Base-by-base conservation (phyloP, 2,888 invertebrate genomes). In the Pammene aurita region DNA sequence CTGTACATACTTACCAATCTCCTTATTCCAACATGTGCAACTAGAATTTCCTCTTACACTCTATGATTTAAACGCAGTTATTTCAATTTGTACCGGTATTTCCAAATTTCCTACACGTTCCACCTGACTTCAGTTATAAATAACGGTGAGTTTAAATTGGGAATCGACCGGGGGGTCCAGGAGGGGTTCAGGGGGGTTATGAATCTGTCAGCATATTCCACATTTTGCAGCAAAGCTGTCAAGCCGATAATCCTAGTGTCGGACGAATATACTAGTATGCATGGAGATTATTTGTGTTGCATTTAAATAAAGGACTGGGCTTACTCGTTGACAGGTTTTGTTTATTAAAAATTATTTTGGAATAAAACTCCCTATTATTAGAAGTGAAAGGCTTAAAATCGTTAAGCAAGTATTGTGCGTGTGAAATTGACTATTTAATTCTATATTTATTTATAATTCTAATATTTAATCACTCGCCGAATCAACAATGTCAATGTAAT, bases 161-260 rank as follows among this genome's bases (percentile, higher is more conserved):
- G 16, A 48, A 18, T 10, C 48, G 48, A 14, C 44, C n/a, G 1
- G 46, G 46, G 46, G 7, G 38, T 38, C 38, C 38, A 5, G 26
- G 26, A 26, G 26, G 26, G 26, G 26, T 26, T 4, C 26, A 4
- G 26, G 26, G 26, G 38, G 38, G 38, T 14, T 14, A 46, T 46
- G 46, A 46, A 46, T 46, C 46, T 46, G 46, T 46, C 46, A 46
- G 46, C n/a, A 46, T 46, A 46, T 46, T 48, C 16, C 48, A 48
- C 10, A 48, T 16, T 14, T 44, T 46, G n/a, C 14, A 14, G 16
- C 48, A 10, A n/a, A 13, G 48, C 48, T 48, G 48, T 48, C 48
- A 48, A 48, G 16, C 16, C 10, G 48, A 2, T 48, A 48, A 48
- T 48, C 48, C 48, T 48, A 7, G 16, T 48, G 5, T n/a, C 5